phyloP scores from a whole-genome alignment of 2,113 vertebrate species.

The Eulemur macaco region DNA sequence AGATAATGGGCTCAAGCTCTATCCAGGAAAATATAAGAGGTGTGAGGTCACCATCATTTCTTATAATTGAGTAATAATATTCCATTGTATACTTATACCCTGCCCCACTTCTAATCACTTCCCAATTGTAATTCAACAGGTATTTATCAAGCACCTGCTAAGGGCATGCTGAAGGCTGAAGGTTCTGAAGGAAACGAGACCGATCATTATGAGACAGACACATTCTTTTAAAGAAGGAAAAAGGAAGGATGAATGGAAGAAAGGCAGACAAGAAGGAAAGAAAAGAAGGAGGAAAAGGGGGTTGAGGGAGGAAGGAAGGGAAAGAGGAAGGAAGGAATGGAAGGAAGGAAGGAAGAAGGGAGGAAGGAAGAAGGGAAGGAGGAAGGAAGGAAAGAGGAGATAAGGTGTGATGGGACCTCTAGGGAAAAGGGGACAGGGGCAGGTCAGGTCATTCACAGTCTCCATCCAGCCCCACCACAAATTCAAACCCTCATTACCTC shows the following conservation, averaged over 20 bases:
- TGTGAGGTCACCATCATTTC: too few relatives aligned
- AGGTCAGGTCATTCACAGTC: background rate
- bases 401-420: background rate
- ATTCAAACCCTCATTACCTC: background rate
- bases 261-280: background rate
- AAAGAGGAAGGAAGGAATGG: background rate
- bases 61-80: too few relatives aligned
- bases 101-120: constrained; percentile 5
- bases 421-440: background rate
- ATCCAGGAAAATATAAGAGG: too few relatives aligned
- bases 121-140: background rate
- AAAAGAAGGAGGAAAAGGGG: background rate
- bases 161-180: background rate
- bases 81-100: too few relatives aligned
- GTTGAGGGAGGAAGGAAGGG: too few relatives aligned
- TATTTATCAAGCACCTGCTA: background rate
- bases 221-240: background rate
- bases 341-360: background rate
- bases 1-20: too few relatives aligned
- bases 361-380: background rate
- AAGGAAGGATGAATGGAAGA: background rate
- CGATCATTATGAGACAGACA: background rate
- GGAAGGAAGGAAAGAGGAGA: background rate
- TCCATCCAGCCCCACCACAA: background rate
- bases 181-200: background rate